Percentiles rank a stretch among this genome's conserved stretches.
Conservation (phyloP, 2,888 invertebrate genomes). For the Copidosoma aretas region DNA sequence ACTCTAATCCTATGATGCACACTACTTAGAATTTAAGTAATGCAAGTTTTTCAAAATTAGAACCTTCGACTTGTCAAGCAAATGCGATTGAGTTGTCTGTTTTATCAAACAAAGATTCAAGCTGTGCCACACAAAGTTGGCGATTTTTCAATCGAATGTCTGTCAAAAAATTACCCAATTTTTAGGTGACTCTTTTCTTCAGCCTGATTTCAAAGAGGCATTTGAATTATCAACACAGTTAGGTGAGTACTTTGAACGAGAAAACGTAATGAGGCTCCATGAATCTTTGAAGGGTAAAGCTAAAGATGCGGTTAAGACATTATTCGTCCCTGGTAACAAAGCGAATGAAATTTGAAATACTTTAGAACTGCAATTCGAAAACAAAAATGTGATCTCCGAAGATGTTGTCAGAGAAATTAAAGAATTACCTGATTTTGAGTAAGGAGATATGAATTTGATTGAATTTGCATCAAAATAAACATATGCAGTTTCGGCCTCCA, state of each 20-base stretch:
- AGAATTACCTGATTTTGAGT: neutral
- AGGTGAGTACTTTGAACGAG: neutral
- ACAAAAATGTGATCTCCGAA: neutral
- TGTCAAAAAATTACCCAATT: neutral
- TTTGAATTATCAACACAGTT: too few species aligned
- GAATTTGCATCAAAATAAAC: conserved; percentile 5
- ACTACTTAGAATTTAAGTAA: too few species aligned
- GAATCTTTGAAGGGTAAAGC: neutral
- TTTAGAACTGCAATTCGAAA: conserved; percentile 1
- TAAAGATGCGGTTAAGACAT: neutral
- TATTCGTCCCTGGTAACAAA: neutral
- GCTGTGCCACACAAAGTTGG: too few species aligned
- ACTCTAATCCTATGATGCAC: too few species aligned
- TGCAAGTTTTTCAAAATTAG: too few species aligned
- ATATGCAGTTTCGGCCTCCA: neutral
- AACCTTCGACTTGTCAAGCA: too few species aligned
- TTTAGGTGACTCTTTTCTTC: too few species aligned
- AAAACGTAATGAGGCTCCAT: neutral
- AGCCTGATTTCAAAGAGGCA: too few species aligned
- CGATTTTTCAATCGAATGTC: neutral
- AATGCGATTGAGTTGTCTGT: too few species aligned
- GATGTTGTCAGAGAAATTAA: neutral
- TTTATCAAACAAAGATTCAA: too few species aligned
- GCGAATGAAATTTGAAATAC: neutral
- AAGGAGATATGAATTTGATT: neutral